Conservation (phyloP, 2,888 invertebrate genomes). For the Electrophaes corylata region DNA sequence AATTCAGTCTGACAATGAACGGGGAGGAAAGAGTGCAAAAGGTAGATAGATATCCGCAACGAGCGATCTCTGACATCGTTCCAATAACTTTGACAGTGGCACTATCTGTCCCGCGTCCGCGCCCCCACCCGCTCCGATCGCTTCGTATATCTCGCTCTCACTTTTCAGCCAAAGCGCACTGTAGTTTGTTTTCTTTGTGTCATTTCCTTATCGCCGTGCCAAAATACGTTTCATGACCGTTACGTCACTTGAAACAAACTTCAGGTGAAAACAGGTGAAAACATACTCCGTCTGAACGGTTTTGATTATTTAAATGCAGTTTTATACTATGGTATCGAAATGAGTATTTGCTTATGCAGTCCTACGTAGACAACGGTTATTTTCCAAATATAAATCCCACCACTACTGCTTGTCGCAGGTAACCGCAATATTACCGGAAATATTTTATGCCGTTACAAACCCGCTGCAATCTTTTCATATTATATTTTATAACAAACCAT, state of each 20-base stretch:
- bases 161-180: slow-evolving; percentile 76
- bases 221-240: slow-evolving; percentile 83
- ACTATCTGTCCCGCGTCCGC: slow-evolving; percentile 53
- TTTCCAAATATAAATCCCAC: slow-evolving; percentile 65
- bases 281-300: slow-evolving; percentile 55
- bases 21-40: slow-evolving; percentile 54
- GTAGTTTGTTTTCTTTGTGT: slow-evolving; percentile 83
- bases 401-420: slow-evolving; percentile 67
- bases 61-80: slow-evolving; percentile 75
- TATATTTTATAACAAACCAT: slow-evolving; percentile 55
- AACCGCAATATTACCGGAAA: slow-evolving; percentile 70
- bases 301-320: slow-evolving; percentile 58
- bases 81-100: slow-evolving; percentile 76
- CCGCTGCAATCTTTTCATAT: slow-evolving; percentile 59
- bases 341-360: slow-evolving; percentile 17
- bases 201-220: slow-evolving; percentile 84
- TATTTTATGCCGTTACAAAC: slow-evolving; percentile 65
- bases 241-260: slow-evolving; percentile 79
- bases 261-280: slow-evolving; percentile 81
- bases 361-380: slow-evolving; percentile 31
- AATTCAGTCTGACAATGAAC: slow-evolving; percentile 12
- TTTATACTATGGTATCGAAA: background rate
- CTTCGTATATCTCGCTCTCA: slow-evolving; percentile 53
- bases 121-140: slow-evolving; percentile 39
- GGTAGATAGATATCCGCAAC: slow-evolving; percentile 68